These are phyloP conservation scores for Nothocercus nigrocapillus DNA, from an alignment of 2,113 vertebrate genomes.

Conservation along the genomic window DNA sequence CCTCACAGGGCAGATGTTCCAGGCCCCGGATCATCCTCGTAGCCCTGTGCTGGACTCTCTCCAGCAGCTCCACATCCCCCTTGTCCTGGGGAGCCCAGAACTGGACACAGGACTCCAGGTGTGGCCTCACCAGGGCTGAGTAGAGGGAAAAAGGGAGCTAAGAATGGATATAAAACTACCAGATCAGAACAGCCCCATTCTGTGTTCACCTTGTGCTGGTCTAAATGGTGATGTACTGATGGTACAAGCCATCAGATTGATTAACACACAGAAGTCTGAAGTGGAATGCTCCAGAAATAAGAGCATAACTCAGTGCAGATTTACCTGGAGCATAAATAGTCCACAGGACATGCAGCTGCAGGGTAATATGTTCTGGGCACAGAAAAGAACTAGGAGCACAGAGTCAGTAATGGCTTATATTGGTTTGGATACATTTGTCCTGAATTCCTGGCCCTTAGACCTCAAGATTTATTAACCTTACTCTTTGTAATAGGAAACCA, in stretches of 20 bases:
- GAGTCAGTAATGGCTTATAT: fast-evolving
- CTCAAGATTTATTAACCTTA: neutral
- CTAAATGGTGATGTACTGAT: neutral
- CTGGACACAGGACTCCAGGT: too few species aligned
- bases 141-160: neutral
- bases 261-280: neutral
- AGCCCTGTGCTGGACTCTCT: too few species aligned
- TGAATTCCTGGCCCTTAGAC: neutral
- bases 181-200: neutral
- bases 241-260: neutral
- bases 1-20: too few species aligned
- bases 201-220: neutral
- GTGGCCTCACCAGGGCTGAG: too few species aligned
- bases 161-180: neutral
- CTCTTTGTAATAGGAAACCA: neutral
- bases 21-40: too few species aligned
- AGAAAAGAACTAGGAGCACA: neutral
- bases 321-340: neutral
- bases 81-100: too few species aligned
- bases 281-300: neutral
- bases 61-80: too few species aligned
- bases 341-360: neutral
- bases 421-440: neutral
- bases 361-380: neutral
- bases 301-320: neutral